phyloP scores from a whole-genome alignment of 2,888 invertebrate species.

The Criorhina ranunculi region DNA sequence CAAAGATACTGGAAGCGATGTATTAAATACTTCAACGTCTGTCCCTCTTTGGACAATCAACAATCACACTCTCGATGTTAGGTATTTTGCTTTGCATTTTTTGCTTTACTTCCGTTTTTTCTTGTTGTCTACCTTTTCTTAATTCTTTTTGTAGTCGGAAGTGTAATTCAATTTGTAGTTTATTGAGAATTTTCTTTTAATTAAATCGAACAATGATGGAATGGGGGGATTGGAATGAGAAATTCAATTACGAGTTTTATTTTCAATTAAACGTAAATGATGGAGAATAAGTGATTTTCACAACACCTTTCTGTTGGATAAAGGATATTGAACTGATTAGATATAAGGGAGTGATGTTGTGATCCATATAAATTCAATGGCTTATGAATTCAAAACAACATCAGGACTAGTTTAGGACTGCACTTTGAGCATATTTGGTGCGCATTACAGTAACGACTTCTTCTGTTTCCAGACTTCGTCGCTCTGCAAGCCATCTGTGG shows the following conservation, averaged over 20 bases:
- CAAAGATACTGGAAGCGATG: not conserved
- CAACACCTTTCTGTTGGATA: not conserved
- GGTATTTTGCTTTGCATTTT: constrained; percentile 65
- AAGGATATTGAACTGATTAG: too few relatives aligned
- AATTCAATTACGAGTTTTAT: constrained; percentile 63
- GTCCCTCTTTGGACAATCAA: constrained; percentile 47
- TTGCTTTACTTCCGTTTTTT: constrained; percentile 23
- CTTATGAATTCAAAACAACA: too few relatives aligned
- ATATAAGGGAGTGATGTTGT: too few relatives aligned
- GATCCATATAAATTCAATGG: too few relatives aligned
- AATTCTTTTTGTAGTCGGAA: constrained; percentile 1
- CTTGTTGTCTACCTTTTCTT: too few relatives aligned
- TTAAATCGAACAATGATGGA: constrained; percentile 65
- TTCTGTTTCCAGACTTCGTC: too few relatives aligned
- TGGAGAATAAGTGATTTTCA: constrained; percentile 28
- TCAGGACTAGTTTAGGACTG: too few relatives aligned
- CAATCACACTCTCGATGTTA: constrained; percentile 47
- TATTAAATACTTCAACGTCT: constrained; percentile 50
- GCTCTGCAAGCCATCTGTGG: too few relatives aligned
- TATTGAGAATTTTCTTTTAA: constrained; percentile 68
- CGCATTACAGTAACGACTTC: too few relatives aligned
- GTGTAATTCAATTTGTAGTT: constrained; percentile 32
- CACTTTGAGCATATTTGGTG: too few relatives aligned
- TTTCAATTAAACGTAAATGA: constrained; percentile 68
- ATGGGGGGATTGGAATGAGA: constrained; percentile 21